Base-by-base conservation (phyloP, 2,888 invertebrate species). In the Ecliptopera silaceata region DNA sequence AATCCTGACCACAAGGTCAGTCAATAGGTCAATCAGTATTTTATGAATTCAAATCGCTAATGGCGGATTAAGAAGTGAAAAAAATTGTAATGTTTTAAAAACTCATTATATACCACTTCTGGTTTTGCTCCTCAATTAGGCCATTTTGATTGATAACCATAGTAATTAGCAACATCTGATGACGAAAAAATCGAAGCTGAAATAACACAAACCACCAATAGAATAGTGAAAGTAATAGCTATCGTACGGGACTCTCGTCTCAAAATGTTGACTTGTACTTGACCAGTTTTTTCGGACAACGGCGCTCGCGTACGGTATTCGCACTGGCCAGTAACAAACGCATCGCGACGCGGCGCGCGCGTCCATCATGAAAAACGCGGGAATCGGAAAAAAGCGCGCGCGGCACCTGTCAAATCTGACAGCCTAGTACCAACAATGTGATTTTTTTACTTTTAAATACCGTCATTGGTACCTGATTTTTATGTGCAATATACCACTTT, bases 401-500 rank as follows among this genome's bases (percentile, higher is more conserved):
- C 62, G 62, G 47, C 59, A 60, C 29, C 59, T 59, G 68, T 63
- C 68, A 63, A 38, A 57, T 58, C 44, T 66, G 66, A 66, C 64
- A 65, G 61, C 46, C 48, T 57, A 55, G 47, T 42, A 49, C 31
- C 61, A 50, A 71, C 67, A 67, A 75, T 75, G 74, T 74, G 69
- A 75, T 69, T 57, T 59, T n/a, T 64, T 65, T 56, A 61, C 62
- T 61, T 61, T 65, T 57, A 59, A 64, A 60, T 65, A 68, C 69
- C 70, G 65, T 58, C 65, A 63, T 56, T 46, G 68, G 85, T 86
- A 86, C 85, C 86, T 85, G 85, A 82, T 70, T 69, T 69, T 22
- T 63, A 71, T 66, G 88, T 89, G 88, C 88, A 89, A 89, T 89
- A 89, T 71, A 71, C 77, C 85, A 77, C 77, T 68, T 56, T 59